A percentile compares a stretch with the other conserved stretches of the same genome.
Evolutionary conservation across 2,888 invertebrate species (phyloP).

Genomic region (Sipunculus nudus): DNA sequence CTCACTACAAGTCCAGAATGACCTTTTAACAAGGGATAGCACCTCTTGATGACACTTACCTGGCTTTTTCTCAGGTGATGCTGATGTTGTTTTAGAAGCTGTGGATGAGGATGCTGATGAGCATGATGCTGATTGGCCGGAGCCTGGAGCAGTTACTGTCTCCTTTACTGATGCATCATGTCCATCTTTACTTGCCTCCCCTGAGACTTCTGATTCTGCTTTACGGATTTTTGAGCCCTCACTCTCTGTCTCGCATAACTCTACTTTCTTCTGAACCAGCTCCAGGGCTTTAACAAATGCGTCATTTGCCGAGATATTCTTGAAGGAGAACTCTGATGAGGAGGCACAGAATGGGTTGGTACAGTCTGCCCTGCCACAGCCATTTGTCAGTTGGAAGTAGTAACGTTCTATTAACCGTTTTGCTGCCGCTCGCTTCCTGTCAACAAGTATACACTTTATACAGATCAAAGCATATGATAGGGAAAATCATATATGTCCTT

Average conservation of each 20-base stretch:
- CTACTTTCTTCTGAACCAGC: constrained; percentile 84
- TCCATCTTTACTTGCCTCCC: neutral
- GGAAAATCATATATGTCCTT: too few species aligned
- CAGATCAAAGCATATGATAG: too few species aligned
- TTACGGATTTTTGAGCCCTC: constrained; percentile 25
- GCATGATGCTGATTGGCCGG: constrained; percentile 6
- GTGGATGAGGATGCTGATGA: constrained; percentile 20
- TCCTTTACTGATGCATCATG: neutral
- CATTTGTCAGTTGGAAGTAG: constrained; percentile 90
- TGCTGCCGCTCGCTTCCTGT: constrained; percentile 71
- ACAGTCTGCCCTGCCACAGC: constrained; percentile 89
- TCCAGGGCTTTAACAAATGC: constrained; percentile 90
- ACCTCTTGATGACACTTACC: too few species aligned
- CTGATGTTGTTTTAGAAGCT: constrained; percentile 13
- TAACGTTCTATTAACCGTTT: constrained; percentile 86
- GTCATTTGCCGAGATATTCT: constrained; percentile 82
- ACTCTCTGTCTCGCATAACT: constrained; percentile 75
- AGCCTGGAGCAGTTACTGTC: neutral
- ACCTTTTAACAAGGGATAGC: too few species aligned
- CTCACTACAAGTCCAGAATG: too few species aligned
- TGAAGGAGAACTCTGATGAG: constrained; percentile 67
- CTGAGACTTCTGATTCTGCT: constrained; percentile 24
- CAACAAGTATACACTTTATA: constrained; percentile 19
- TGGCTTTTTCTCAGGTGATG: constrained; percentile 3
- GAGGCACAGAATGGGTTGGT: constrained; percentile 89